phyloP scores from a whole-genome alignment of 2,888 invertebrate species.

The Notodromas monacha region DNA sequence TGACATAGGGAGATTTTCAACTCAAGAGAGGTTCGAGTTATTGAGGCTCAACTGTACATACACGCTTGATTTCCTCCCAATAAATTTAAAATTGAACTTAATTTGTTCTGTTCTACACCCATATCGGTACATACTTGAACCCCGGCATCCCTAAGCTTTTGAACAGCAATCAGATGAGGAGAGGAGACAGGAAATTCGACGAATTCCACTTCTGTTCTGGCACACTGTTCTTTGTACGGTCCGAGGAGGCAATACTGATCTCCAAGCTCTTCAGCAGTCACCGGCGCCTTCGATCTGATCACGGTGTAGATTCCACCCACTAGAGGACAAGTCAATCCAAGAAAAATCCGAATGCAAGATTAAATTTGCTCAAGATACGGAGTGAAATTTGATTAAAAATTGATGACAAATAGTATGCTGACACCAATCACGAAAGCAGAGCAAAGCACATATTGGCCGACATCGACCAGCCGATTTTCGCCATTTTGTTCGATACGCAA shows the following conservation, averaged over 20 bases:
- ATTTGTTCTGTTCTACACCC: no score
- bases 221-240: conserved; percentile 75
- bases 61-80: no score
- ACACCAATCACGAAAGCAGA: conserved; percentile 1
- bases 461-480: no score
- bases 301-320: conserved; percentile 99
- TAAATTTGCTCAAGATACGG: conserved; percentile 1
- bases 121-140: no score
- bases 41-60: no score
- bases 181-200: conserved; percentile 44
- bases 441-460: background rate
- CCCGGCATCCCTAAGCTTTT: conserved; percentile 42
- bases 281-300: conserved; percentile 80
- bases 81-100: no score
- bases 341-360: no score
- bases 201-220: conserved; percentile 79
- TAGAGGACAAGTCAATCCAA: conserved; percentile 17
- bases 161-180: conserved; percentile 37
- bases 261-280: conserved; percentile 87
- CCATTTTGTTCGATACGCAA: no score
- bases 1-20: no score
- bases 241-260: conserved; percentile 81
- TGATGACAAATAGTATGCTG: conserved; percentile 7
- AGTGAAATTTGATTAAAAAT: conserved; percentile 1
- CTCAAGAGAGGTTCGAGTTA: no score